Percentiles rank a stretch among this genome's conserved stretches.
These are phyloP conservation scores for Podiceps cristatus DNA, from an alignment of 2,113 vertebrate species.

Conservation along the genomic window DNA sequence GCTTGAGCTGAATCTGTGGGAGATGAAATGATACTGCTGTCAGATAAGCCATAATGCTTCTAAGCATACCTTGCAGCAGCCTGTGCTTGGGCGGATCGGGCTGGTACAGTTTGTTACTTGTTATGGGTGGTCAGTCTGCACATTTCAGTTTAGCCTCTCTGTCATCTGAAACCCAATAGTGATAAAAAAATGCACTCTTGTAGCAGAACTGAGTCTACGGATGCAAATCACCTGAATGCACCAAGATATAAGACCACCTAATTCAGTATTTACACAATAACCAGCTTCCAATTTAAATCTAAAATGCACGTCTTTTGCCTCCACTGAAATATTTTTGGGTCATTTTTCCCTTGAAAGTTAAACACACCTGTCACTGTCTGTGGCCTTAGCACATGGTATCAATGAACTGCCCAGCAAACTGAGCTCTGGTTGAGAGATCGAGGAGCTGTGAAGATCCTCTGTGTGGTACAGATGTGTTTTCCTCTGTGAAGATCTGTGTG, in stretches of 20 bases:
- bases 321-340: neutral
- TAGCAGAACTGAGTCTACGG: neutral
- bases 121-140: neutral
- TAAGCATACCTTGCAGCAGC: neutral
- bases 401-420: neutral
- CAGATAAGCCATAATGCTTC: neutral
- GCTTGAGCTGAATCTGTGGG: neutral
- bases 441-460: neutral
- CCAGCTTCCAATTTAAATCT: neutral
- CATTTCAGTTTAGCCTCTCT: neutral
- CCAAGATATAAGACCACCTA: neutral
- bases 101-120: neutral
- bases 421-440: neutral
- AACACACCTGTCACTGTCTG: rapidly evolving
- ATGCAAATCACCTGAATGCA: neutral
- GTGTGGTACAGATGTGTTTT: no score
- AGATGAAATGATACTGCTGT: neutral
- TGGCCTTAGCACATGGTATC: neutral
- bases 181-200: neutral
- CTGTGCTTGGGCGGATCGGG: neutral
- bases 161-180: neutral
- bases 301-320: neutral
- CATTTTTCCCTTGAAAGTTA: neutral
- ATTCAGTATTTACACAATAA: neutral
- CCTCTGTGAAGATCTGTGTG: neutral